These are phyloP conservation scores for Dilophus febrilis DNA, from an alignment of 2,888 invertebrate genomes.

Conservation along the genomic window DNA sequence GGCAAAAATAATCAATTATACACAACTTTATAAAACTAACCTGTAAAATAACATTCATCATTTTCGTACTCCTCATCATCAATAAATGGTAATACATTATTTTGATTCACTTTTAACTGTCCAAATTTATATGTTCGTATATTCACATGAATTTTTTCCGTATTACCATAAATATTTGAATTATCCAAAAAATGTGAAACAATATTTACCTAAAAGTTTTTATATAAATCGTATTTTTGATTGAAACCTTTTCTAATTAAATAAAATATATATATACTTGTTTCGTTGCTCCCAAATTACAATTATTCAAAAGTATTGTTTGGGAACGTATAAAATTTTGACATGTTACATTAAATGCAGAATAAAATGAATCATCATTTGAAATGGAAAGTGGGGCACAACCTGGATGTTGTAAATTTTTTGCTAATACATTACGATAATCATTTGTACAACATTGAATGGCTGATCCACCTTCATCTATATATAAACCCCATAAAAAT, in stretches of 20 bases:
- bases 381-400: conserved; percentile 42
- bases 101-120: conserved; percentile 26
- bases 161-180: conserved; percentile 16
- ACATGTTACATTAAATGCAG: conserved; percentile 33
- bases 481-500: no score
- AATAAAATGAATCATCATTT: conserved; percentile 36
- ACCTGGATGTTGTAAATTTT: conserved; percentile 35
- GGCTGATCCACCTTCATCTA: conserved; percentile 16
- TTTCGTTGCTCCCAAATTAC: conserved; percentile 38
- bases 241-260: no score
- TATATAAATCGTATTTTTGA: no score
- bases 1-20: neutral
- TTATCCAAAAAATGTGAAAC: conserved; percentile 27
- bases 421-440: conserved; percentile 30
- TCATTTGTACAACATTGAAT: conserved; percentile 36
- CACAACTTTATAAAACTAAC: conserved; percentile 17
- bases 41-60: conserved; percentile 31
- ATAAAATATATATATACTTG: conserved; percentile 31
- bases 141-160: conserved; percentile 21
- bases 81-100: conserved; percentile 27
- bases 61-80: conserved; percentile 17
- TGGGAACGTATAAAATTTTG: conserved; percentile 43
- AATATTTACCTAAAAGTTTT: conserved; percentile 8
- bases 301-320: conserved; percentile 36
- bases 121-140: conserved; percentile 32